Conservation (phyloP, 2,797 vertebrate genomes). For the Pyrrhura leucotis region DNA sequence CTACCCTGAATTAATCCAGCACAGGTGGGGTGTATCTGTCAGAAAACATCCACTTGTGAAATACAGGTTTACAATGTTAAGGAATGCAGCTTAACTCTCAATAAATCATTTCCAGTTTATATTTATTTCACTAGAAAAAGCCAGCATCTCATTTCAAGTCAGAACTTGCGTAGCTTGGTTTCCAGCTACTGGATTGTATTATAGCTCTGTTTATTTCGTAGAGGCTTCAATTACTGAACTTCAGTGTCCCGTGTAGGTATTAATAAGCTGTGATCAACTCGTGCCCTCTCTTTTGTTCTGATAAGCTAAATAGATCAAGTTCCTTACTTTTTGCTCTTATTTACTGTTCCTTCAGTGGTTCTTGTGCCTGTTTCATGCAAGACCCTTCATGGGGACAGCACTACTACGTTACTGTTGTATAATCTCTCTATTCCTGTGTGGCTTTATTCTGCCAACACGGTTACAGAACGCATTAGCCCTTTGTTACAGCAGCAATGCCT, state of each 20-base stretch:
- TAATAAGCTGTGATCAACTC: not conserved
- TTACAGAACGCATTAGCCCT: not conserved
- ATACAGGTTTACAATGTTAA: not conserved
- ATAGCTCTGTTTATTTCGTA: not conserved
- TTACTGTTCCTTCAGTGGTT: not conserved
- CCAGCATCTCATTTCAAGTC: not conserved
- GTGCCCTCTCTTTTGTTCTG: not conserved
- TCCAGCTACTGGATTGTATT: not conserved
- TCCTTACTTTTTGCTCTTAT: not conserved
- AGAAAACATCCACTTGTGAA: not conserved
- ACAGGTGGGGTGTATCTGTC: not conserved
- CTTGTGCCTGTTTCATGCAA: not conserved
- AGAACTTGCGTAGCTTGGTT: not conserved
- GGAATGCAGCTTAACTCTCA: rapidly evolving
- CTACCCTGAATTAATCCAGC: not conserved
- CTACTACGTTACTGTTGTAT: not conserved
- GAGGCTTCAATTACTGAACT: not conserved
- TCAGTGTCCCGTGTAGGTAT: not conserved
- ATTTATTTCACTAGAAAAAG: slow-evolving; percentile 16
- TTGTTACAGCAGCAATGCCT: not conserved
- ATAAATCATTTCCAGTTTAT: slow-evolving; percentile 25
- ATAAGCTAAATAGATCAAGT: not conserved
- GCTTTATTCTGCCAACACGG: not conserved
- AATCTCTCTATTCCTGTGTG: not conserved
- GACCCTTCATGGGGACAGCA: rapidly evolving